Base-by-base conservation (phyloP, 2,888 invertebrate genomes). In the Troilus luridus region DNA sequence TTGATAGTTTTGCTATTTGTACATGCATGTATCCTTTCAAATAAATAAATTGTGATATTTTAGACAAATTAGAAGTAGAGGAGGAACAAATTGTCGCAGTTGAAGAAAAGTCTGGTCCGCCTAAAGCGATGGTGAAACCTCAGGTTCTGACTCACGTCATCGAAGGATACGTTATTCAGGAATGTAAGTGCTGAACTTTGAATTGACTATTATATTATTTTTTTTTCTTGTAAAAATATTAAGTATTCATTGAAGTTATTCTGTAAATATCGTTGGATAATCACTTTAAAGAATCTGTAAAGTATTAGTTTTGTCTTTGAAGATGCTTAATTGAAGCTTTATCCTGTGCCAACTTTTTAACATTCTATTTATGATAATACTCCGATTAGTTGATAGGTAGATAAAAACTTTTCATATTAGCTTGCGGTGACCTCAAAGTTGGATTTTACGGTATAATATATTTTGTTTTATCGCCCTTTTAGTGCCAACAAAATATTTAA, bases 61-160 rank as follows among this genome's bases (percentile, higher is more conserved):
- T 21, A 90, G 90, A 58, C 24, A 90, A 90, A 12, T 62, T 60
- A 12, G 91, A 88, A 27, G 60, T 88, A 24, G 91, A 91, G 59
- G 89, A 90, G 59, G 91, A 91, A 11, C 72, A 88, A 21, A 21
- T 88, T n/a, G 88, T 60, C 17, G 60, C 81, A 19, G 91, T 72
- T 6, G 91, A 91, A 1, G 94, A 94, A 92, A 94, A 94, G 92
- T 93, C 94, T 93, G 95, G 96, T 77, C 93, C 94, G 24, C 93
- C 93, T 12, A 93, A 93, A 90, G 93, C 93, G 58, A 97, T 98
- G 96, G 98, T 98, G 21, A 98, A 98, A 94, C 98, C 98, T 0
- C 98, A 98, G 94, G 98, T 99, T 12, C 95, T 99, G 90, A 99
- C 99, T 0, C 99, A 99, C 94, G 98, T 99, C 56, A 99, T 99